These are phyloP conservation scores for Osedax frankpressi DNA, from an alignment of 2,888 invertebrate species.

Conservation along the genomic window DNA sequence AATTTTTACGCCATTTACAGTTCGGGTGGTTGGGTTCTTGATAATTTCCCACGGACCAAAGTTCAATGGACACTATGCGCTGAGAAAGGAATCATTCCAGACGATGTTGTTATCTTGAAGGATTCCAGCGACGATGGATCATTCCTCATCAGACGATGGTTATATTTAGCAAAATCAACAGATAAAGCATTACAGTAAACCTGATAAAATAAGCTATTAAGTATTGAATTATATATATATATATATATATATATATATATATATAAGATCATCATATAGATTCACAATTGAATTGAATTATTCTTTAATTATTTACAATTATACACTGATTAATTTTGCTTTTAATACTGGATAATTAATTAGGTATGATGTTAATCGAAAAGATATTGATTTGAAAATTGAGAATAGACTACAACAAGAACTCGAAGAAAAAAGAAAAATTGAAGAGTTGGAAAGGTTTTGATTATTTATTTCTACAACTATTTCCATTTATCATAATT, in stretches of 20 bases:
- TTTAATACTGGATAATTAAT: too few species aligned
- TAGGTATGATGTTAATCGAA: slow-evolving; percentile 28
- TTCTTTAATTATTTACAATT: too few species aligned
- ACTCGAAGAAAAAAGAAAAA: slow-evolving; percentile 29
- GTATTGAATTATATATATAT: too few species aligned
- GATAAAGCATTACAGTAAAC: too few species aligned
- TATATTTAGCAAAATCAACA: too few species aligned
- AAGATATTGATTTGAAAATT: slow-evolving; percentile 34
- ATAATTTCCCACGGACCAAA: slow-evolving; percentile 42
- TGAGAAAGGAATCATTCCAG: slow-evolving; percentile 39
- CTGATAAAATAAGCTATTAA: too few species aligned
- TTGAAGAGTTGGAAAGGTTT: slow-evolving; percentile 36
- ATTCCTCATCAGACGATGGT: slow-evolving; percentile 38
- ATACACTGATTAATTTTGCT: too few species aligned
- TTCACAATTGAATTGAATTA: too few species aligned
- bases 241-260: too few species aligned
- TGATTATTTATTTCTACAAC: neutral
- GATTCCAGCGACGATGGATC: slow-evolving; percentile 36
- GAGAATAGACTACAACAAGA: slow-evolving; percentile 32
- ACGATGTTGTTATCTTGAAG: slow-evolving; percentile 40
- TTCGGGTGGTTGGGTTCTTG: slow-evolving; percentile 44
- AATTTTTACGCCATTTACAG: slow-evolving; percentile 17
- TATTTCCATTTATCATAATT: too few species aligned
- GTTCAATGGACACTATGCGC: slow-evolving; percentile 43
- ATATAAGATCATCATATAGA: too few species aligned